Conservation (phyloP, 2,888 invertebrate species). For the Meta bourneti region DNA sequence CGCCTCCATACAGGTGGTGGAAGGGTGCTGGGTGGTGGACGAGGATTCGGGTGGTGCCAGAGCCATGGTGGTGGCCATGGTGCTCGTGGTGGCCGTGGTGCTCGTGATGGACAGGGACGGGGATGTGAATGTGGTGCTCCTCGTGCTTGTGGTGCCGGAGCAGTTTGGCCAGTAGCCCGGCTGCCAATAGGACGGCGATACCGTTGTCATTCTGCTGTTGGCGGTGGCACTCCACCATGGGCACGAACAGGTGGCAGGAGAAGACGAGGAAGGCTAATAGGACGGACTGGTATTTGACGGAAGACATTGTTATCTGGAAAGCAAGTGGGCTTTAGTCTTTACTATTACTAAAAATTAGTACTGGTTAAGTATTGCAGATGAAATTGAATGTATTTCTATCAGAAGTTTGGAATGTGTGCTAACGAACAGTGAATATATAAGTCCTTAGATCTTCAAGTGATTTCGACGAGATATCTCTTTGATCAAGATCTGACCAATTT, state of each 20-base stretch:
- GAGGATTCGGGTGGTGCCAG: constrained; percentile 24
- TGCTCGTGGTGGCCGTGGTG: constrained; percentile 56
- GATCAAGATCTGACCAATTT: too few relatives aligned
- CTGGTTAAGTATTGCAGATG: too few relatives aligned
- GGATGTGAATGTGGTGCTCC: constrained; percentile 52
- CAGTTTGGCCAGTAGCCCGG: constrained; percentile 62
- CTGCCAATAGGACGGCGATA: constrained; percentile 61
- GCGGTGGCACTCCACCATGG: constrained; percentile 23
- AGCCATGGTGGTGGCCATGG: constrained; percentile 50
- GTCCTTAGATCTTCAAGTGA: too few relatives aligned
- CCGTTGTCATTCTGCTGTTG: constrained; percentile 35
- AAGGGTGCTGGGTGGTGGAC: constrained; percentile 44
- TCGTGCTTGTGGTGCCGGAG: constrained; percentile 52
- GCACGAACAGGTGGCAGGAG: constrained; percentile 41
- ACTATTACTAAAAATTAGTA: too few relatives aligned
- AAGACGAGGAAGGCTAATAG: constrained; percentile 38
- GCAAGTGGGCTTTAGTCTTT: neutral
- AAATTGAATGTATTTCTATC: too few relatives aligned
- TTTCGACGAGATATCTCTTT: too few relatives aligned
- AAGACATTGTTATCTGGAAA: constrained; percentile 15
- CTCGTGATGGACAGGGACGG: constrained; percentile 53
- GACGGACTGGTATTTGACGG: constrained; percentile 32
- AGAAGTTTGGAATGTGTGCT: too few relatives aligned
- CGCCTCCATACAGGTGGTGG: constrained; percentile 54
- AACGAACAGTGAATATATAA: too few relatives aligned